Conservation (phyloP, 1,140 invertebrate species). For the Palaemon carinicauda region DNA sequence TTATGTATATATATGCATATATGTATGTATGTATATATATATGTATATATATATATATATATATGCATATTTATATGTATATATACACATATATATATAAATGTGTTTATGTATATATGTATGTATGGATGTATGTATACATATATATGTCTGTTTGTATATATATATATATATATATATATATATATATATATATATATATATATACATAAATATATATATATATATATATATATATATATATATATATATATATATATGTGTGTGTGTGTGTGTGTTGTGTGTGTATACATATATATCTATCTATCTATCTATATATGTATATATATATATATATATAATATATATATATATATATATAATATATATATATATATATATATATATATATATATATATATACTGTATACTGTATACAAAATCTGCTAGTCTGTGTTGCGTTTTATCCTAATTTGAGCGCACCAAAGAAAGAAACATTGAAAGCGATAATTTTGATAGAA, state of each 20-base stretch:
- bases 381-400: neutral
- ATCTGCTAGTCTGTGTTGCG: no score
- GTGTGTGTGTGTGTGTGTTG: neutral
- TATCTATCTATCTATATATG: slow-evolving; percentile 6
- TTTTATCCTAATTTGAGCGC: no score
- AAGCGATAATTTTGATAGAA: no score
- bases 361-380: neutral
- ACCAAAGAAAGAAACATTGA: no score
- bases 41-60: slow-evolving; percentile 3
- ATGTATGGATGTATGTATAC: neutral
- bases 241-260: neutral
- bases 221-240: neutral
- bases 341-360: slow-evolving; percentile 12
- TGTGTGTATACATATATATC: neutral
- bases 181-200: slow-evolving; percentile 22
- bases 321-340: no score
- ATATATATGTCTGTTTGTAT: neutral
- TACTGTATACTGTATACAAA: no score
- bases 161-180: slow-evolving; percentile 3
- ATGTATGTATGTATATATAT: slow-evolving; percentile 7
- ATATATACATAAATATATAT: neutral
- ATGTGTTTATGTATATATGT: neutral
- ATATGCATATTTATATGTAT: neutral
- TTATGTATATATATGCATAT: neutral
- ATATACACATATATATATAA: neutral